Conservation (phyloP, 2,888 invertebrate species). For the Drosophila neonasuta region DNA sequence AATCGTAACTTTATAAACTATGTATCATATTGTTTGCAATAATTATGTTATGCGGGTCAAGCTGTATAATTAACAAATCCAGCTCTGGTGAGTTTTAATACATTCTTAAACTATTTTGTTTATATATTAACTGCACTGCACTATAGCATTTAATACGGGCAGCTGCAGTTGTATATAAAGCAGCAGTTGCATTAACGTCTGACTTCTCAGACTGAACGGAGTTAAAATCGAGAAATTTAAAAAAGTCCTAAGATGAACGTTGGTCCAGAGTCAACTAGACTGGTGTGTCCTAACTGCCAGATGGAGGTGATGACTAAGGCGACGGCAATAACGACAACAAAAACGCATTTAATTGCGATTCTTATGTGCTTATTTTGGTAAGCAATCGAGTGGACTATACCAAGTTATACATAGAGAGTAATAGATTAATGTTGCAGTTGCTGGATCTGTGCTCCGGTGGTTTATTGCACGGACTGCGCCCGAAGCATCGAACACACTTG, state of each 20-base stretch:
- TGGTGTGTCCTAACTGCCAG: constrained; percentile 22
- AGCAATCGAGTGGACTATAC: neutral
- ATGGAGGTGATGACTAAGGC: constrained; percentile 8
- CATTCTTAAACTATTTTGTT: too few species aligned
- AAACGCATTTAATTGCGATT: constrained; percentile 29
- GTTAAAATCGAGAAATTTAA: neutral
- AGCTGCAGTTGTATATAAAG: neutral
- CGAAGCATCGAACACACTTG: constrained; percentile 28
- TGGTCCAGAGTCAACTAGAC: constrained; percentile 15
- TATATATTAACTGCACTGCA: neutral
- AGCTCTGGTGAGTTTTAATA: neutral
- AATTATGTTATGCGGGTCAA: too few species aligned
- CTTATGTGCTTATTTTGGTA: constrained; percentile 20
- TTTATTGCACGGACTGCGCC: constrained; percentile 32
- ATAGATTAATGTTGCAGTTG: constrained; percentile 5
- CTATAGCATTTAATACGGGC: neutral
- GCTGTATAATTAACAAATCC: neutral
- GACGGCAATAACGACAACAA: constrained; percentile 1
- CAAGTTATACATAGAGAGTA: too few species aligned
- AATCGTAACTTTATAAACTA: too few species aligned
- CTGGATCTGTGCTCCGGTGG: constrained; percentile 29
- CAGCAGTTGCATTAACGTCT: neutral
- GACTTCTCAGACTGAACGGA: neutral
- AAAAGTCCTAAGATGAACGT: constrained; percentile 11
- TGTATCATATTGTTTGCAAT: too few species aligned